Conservation (phyloP, 2,888 invertebrate genomes). For the Cataglyphis cursor region DNA sequence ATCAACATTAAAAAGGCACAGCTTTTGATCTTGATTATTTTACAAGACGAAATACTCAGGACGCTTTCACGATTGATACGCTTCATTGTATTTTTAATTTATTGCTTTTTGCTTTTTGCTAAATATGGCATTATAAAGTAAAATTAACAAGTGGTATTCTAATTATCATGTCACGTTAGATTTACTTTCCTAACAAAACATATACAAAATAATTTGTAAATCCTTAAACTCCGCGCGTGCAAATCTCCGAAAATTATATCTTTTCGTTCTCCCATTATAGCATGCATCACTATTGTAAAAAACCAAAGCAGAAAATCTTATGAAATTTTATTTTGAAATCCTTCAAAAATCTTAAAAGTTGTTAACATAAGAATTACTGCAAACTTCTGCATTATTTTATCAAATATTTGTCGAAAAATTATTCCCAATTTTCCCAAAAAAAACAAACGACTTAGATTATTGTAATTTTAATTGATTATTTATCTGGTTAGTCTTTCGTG, state of each 20-base stretch:
- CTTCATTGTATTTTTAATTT: constrained; percentile 29
- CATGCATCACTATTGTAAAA: constrained; percentile 45
- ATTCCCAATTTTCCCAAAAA: neutral
- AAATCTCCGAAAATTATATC: constrained; percentile 34
- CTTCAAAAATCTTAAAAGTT: neutral
- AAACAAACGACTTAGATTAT: neutral
- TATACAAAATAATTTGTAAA: neutral
- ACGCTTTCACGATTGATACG: constrained; percentile 35
- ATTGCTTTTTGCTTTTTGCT: neutral
- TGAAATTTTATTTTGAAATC: constrained; percentile 18
- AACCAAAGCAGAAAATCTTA: constrained; percentile 20
- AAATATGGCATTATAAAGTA: neutral
- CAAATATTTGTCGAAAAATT: constrained; percentile 9
- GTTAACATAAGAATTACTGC: neutral
- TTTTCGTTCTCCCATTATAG: constrained; percentile 19
- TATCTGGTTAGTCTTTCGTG: constrained; percentile 83
- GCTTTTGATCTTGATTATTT: constrained; percentile 43
- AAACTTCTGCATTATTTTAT: constrained; percentile 21
- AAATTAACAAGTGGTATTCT: neutral
- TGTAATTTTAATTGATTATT: constrained; percentile 66
- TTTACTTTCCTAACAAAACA: neutral
- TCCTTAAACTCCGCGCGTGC: constrained; percentile 46
- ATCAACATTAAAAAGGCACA: constrained; percentile 24
- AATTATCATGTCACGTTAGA: constrained; percentile 3
- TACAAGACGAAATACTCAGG: constrained; percentile 35